Percentiles rank a stretch among this genome's conserved stretches.
Evolutionary conservation across 2,888 invertebrate species (phyloP).

Genomic region (Crocallis elinguaria): DNA sequence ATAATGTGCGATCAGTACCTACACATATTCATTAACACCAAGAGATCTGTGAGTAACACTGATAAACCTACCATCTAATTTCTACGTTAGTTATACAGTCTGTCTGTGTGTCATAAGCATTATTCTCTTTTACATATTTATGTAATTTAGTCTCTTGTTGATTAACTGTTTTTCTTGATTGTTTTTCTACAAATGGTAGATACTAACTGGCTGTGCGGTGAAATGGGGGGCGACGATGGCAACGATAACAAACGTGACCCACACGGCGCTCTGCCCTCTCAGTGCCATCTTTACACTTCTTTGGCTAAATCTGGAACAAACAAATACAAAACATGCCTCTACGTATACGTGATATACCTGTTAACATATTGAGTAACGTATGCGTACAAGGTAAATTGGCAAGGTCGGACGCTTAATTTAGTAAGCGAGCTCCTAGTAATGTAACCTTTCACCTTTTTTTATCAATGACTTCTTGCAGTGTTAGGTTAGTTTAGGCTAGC

Average conservation of each 20-base stretch:
- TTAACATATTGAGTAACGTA: constrained; percentile 8
- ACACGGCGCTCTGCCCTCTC: constrained; percentile 41
- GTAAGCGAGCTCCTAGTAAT: constrained; percentile 8
- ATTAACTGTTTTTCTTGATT: no score
- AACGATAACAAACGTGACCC: constrained; percentile 53
- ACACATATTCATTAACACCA: no score
- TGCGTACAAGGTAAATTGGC: constrained; percentile 19
- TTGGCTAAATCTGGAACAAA: constrained; percentile 30
- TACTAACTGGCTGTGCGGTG: constrained; percentile 71
- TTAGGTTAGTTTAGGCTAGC: no score
- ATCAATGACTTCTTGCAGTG: no score
- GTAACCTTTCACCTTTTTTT: constrained; percentile 21
- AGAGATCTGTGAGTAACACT: no score
- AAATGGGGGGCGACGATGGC: constrained; percentile 58
- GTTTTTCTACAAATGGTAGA: not conserved
- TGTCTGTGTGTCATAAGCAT: no score
- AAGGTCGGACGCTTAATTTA: constrained; percentile 19
- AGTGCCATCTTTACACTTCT: constrained; percentile 48
- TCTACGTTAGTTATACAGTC: no score
- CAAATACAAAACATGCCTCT: not conserved
- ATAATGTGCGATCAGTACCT: no score
- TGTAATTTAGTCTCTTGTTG: no score
- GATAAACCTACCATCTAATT: no score
- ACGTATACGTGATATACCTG: not conserved
- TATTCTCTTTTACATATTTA: no score